Conservation (phyloP, 2,797 vertebrate species). For the Lophius americanus region DNA sequence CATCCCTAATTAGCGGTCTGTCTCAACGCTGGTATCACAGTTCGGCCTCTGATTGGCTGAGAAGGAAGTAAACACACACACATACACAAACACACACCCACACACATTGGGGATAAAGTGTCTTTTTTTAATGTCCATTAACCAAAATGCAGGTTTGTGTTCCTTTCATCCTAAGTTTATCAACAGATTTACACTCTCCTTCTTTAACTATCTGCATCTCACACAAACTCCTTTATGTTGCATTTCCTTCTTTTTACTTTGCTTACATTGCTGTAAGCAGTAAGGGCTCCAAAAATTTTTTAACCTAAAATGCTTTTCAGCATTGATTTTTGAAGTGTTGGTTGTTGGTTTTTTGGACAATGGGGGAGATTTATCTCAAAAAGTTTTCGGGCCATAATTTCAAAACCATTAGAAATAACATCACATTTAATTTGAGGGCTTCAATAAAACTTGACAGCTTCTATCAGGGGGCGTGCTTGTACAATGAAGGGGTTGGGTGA, state of each 20-base stretch:
- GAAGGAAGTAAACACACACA: slow-evolving; percentile 44
- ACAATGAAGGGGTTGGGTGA: no score
- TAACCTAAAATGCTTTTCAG: no score
- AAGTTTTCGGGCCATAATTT: no score
- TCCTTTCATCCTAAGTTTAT: not conserved
- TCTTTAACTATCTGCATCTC: not conserved
- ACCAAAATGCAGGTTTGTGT: slow-evolving; percentile 24
- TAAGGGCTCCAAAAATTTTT: no score
- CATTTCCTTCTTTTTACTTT: not conserved
- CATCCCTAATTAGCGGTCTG: slow-evolving; percentile 65
- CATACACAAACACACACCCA: slow-evolving; percentile 7
- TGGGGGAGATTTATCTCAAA: no score
- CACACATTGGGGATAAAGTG: not conserved
- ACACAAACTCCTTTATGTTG: not conserved
- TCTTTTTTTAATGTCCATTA: slow-evolving; percentile 39
- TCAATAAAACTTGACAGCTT: no score
- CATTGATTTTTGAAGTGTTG: no score
- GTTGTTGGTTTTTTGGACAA: no score
- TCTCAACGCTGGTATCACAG: slow-evolving; percentile 45
- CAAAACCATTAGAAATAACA: no score
- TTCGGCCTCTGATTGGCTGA: slow-evolving; percentile 61
- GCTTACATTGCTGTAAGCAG: not conserved
- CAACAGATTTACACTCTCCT: not conserved
- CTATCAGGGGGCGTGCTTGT: no score
- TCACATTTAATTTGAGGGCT: no score